Conservation (phyloP, 2,113 vertebrate species). For the Neodontobutis hainanensis region DNA sequence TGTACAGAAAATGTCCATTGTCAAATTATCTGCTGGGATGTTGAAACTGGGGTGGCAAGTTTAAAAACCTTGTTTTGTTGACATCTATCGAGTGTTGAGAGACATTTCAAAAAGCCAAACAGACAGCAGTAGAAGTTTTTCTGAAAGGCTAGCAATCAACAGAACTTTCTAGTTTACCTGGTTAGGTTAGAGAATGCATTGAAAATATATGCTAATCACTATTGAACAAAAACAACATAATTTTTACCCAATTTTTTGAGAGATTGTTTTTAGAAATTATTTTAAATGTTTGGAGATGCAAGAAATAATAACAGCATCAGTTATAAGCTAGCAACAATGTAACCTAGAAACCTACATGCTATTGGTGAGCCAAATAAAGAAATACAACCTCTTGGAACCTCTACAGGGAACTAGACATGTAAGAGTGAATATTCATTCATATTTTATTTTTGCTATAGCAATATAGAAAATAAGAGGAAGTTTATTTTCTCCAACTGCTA, state of each 20-base stretch:
- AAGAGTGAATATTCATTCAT: neutral
- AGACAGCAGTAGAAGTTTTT: conserved; percentile 22
- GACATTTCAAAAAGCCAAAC: conserved; percentile 47
- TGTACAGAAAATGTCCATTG: conserved; percentile 39
- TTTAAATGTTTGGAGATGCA: neutral
- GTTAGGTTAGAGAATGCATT: neutral
- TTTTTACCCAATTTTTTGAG: neutral
- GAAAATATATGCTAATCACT: too few species aligned
- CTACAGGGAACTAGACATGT: neutral
- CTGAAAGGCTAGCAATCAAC: neutral
- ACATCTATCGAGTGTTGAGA: conserved; percentile 22
- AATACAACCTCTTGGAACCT: too few species aligned
- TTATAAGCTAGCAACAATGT: too few species aligned
- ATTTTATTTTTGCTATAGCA: neutral
- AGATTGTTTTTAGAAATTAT: neutral
- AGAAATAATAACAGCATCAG: too few species aligned
- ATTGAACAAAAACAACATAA: neutral
- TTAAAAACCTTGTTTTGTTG: conserved; percentile 11
- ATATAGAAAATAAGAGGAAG: too few species aligned
- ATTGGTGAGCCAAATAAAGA: too few species aligned
- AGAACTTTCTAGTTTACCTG: neutral
- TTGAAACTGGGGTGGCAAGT: neutral
- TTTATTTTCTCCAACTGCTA: neutral
- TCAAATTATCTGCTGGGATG: neutral
- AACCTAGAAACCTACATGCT: too few species aligned